Evolutionary conservation across 2,888 invertebrate species (phyloP).

Genomic region (Tuberolachnus salignus): DNA sequence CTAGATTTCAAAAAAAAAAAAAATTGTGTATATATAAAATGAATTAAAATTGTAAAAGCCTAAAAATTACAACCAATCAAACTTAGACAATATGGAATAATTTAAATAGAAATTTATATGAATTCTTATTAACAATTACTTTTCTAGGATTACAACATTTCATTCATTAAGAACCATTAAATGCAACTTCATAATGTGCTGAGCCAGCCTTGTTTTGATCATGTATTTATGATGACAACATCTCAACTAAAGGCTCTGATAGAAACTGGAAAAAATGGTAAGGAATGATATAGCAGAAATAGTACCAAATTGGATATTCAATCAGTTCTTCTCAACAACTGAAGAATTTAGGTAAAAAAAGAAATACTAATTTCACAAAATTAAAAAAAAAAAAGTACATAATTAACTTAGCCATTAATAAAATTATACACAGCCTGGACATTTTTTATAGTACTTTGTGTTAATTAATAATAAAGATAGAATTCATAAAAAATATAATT

Average conservation of each 20-base stretch:
- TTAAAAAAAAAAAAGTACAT: neutral
- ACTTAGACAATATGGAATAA: no score
- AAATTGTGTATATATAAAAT: no score
- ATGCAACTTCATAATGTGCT: conserved; percentile 62
- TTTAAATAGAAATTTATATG: neutral
- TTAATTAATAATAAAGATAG: neutral
- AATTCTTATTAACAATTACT: neutral
- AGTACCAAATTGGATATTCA: neutral
- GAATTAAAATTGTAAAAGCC: no score
- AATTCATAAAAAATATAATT: neutral
- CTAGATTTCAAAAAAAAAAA: neutral
- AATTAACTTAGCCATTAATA: neutral
- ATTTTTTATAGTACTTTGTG: neutral
- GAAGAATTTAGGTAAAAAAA: neutral
- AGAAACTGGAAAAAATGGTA: conserved; percentile 23
- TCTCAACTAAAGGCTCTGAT: conserved; percentile 65
- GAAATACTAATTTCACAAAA: neutral
- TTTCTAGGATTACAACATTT: no score
- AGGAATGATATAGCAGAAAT: neutral
- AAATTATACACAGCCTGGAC: neutral
- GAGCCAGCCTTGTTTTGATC: conserved; percentile 62
- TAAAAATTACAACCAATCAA: no score
- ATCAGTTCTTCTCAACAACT: neutral
- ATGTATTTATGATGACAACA: conserved; percentile 63
- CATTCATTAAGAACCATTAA: conserved; percentile 42